Evolutionary conservation across 2,797 vertebrate species (phyloP).

Genomic region (Acomys russatus): DNA sequence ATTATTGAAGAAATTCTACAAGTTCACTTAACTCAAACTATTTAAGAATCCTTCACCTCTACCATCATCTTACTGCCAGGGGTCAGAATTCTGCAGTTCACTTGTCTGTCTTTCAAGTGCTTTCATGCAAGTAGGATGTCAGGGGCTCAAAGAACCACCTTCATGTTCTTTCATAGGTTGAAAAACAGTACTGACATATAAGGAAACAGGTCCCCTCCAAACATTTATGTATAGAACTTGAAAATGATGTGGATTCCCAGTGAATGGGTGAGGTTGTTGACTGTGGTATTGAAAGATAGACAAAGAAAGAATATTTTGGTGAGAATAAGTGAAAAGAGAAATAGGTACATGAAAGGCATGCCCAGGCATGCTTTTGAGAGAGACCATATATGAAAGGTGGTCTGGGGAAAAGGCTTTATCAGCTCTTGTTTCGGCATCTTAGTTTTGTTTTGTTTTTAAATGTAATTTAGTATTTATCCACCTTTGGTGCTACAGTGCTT

Average conservation of each 20-base stretch:
- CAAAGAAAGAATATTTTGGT: not conserved
- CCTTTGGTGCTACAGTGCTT: conserved; percentile 19
- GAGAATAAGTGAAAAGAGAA: not conserved
- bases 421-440: not conserved
- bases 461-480: conserved; percentile 7
- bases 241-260: not conserved
- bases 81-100: not conserved
- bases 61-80: not conserved
- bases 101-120: not conserved
- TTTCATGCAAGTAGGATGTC: conserved; percentile 3
- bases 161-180: not conserved
- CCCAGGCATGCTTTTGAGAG: not conserved
- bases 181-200: not conserved
- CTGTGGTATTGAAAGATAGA: not conserved
- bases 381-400: not conserved
- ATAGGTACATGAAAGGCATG: not conserved
- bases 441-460: not conserved
- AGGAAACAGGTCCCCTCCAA: conserved; percentile 14
- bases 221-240: not conserved
- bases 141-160: not conserved
- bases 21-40: not conserved
- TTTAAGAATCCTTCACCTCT: conserved; percentile 43
- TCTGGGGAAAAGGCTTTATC: conserved; percentile 15
- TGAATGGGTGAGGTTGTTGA: not conserved
- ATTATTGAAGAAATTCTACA: not conserved